Percentiles rank a stretch among this genome's conserved stretches.
These are phyloP conservation scores for Lobophora halterata DNA, from an alignment of 2,888 invertebrate species.

Conservation along the genomic window DNA sequence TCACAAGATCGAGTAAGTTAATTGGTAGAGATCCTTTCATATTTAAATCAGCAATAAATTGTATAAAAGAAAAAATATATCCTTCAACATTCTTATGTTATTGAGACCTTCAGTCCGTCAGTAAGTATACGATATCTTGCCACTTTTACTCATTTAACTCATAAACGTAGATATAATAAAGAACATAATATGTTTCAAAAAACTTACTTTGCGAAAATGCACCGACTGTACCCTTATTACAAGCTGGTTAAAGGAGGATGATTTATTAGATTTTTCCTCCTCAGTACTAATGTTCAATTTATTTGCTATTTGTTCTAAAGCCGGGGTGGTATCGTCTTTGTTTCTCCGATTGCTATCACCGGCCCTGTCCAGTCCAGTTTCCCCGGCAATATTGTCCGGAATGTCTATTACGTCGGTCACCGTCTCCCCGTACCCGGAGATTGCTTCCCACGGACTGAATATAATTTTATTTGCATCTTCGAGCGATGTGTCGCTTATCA, in stretches of 20 bases:
- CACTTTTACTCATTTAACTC: too few relatives aligned
- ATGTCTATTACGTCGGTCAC: slow-evolving; percentile 74
- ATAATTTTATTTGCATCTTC: slow-evolving; percentile 79
- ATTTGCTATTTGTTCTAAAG: slow-evolving; percentile 63
- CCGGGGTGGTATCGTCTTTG: slow-evolving; percentile 53
- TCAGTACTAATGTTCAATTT: slow-evolving; percentile 72
- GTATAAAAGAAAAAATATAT: too few relatives aligned
- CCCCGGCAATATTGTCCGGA: slow-evolving; percentile 63
- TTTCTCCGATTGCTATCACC: slow-evolving; percentile 57
- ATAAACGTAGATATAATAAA: too few relatives aligned
- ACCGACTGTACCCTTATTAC: slow-evolving; percentile 73
- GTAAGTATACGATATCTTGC: too few relatives aligned
- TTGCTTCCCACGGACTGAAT: slow-evolving; percentile 77
- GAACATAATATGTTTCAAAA: too few relatives aligned
- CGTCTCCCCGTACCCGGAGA: slow-evolving; percentile 68
- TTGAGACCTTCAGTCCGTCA: too few relatives aligned
- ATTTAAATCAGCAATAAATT: too few relatives aligned
- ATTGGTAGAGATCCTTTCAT: too few relatives aligned
- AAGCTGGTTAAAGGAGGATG: slow-evolving; percentile 74
- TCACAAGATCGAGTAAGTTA: too few relatives aligned
- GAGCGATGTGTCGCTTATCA: slow-evolving; percentile 68
- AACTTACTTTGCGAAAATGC: slow-evolving; percentile 73
- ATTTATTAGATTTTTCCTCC: slow-evolving; percentile 75
- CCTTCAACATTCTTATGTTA: too few relatives aligned
- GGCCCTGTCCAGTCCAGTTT: slow-evolving; percentile 43